Percentiles rank a stretch among this genome's conserved stretches.
phyloP scores from a whole-genome alignment of 2,113 vertebrate species.

The Chionodraco myersi region DNA sequence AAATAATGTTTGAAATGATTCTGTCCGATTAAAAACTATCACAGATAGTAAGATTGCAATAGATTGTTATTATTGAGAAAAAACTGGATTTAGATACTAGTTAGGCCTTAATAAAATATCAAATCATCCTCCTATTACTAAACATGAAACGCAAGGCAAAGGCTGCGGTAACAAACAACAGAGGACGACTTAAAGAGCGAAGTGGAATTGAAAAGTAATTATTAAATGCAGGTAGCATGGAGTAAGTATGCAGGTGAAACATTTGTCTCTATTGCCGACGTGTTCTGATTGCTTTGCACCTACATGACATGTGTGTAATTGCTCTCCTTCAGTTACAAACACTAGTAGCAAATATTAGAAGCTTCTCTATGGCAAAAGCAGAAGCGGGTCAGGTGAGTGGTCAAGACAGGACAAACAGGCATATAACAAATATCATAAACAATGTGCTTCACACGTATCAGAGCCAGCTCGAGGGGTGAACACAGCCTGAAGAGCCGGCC shows the following conservation, averaged over 20 bases:
- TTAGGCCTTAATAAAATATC: neutral
- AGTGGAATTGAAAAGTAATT: too few species aligned
- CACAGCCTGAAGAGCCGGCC: neutral
- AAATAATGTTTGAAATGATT: neutral
- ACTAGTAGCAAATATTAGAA: too few species aligned
- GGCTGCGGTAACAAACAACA: neutral
- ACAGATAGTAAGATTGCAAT: neutral
- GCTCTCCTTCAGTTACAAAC: too few species aligned
- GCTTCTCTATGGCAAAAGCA: too few species aligned
- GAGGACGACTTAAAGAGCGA: too few species aligned
- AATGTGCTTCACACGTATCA: neutral
- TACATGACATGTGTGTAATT: too few species aligned
- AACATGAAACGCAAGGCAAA: neutral
- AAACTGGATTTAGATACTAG: neutral
- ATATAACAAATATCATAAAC: neutral
- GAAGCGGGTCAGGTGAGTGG: neutral
- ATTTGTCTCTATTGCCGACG: too few species aligned
- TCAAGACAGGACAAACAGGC: neutral
- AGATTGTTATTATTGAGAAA: neutral
- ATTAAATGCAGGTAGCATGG: too few species aligned
- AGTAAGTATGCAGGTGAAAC: too few species aligned
- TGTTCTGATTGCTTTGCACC: too few species aligned
- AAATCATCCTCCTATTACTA: slow-evolving; percentile 6
- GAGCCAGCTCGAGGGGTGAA: neutral
- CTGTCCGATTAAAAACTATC: neutral